A percentile compares a stretch with the other conserved stretches of the same genome.
These are phyloP conservation scores for Ispidina lecontei DNA, from an alignment of 2,797 vertebrate species.

Conservation along the genomic window DNA sequence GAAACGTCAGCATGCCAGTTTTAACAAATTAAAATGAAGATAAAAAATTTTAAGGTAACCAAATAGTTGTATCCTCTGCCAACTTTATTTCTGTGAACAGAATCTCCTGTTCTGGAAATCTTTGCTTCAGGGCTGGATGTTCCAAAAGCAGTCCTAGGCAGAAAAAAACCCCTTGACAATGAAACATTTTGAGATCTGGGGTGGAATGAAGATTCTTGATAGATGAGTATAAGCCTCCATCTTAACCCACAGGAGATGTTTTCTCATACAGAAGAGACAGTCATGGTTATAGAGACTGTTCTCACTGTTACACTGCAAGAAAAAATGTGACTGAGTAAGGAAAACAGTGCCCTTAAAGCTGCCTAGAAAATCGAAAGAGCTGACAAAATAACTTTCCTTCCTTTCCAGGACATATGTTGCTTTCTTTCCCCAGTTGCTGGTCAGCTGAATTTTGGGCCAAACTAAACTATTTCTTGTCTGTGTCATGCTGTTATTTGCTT, in stretches of 20 bases:
- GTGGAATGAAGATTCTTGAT: neutral
- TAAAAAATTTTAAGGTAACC: neutral
- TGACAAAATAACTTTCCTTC: neutral
- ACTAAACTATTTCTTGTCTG: neutral
- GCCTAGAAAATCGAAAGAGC: neutral
- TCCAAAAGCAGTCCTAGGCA: neutral
- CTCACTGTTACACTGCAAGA: neutral
- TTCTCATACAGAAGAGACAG: neutral
- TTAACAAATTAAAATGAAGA: neutral
- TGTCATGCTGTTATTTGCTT: neutral
- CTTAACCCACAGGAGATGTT: neutral
- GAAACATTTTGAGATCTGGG: neutral
- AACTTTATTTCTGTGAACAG: neutral
- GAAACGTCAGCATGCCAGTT: neutral
- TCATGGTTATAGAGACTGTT: neutral
- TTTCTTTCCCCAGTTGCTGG: neutral
- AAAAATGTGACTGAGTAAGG: accelerated
- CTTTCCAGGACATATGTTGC: neutral
- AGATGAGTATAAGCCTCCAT: neutral
- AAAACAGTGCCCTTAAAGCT: neutral
- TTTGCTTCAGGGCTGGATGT: neutral
- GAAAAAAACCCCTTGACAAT: neutral
- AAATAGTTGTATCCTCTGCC: neutral
- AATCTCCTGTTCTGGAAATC: neutral
- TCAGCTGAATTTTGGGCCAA: neutral